A percentile compares a stretch with the other conserved stretches of the same genome.
Conservation (phyloP, 2,888 invertebrate genomes). For the Oxyscelio sp. region DNA sequence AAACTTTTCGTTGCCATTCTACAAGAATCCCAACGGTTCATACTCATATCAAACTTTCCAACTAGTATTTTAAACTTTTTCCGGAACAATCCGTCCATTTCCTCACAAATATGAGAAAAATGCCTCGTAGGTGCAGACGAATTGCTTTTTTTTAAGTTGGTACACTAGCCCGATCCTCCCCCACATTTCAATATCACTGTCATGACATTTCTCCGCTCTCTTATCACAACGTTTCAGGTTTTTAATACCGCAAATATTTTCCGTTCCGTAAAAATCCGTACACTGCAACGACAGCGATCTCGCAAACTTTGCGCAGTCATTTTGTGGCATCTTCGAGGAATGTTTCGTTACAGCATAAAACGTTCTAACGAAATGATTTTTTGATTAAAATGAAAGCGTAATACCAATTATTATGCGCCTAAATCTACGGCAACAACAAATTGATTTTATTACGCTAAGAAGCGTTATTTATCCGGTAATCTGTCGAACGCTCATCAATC, state of each 20-base stretch:
- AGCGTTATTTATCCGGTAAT: too few relatives aligned
- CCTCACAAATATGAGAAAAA: conserved; percentile 43
- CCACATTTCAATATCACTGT: conserved; percentile 46
- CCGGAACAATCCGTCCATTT: conserved; percentile 27
- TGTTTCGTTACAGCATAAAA: too few relatives aligned
- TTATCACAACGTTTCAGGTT: neutral
- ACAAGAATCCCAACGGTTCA: neutral
- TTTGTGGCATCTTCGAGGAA: conserved; percentile 19
- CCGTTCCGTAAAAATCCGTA: too few relatives aligned
- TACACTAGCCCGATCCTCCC: neutral
- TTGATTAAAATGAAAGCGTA: too few relatives aligned
- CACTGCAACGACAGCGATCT: too few relatives aligned
- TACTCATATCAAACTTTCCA: conserved; percentile 6
- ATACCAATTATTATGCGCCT: too few relatives aligned
- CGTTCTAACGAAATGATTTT: too few relatives aligned
- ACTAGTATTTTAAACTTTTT: conserved; percentile 9
- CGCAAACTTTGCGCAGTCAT: conserved; percentile 13
- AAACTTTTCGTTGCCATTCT: neutral
- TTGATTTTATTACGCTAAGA: too few relatives aligned
- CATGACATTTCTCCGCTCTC: conserved; percentile 1
- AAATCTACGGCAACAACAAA: too few relatives aligned
- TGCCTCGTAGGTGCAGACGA: conserved; percentile 58
- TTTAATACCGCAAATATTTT: conserved; percentile 34
- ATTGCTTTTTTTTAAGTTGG: conserved; percentile 43
- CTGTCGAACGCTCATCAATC: too few relatives aligned